Evolutionary conservation across 2,888 invertebrate genomes (phyloP).

Genomic region (Tetragonisca angustula): DNA sequence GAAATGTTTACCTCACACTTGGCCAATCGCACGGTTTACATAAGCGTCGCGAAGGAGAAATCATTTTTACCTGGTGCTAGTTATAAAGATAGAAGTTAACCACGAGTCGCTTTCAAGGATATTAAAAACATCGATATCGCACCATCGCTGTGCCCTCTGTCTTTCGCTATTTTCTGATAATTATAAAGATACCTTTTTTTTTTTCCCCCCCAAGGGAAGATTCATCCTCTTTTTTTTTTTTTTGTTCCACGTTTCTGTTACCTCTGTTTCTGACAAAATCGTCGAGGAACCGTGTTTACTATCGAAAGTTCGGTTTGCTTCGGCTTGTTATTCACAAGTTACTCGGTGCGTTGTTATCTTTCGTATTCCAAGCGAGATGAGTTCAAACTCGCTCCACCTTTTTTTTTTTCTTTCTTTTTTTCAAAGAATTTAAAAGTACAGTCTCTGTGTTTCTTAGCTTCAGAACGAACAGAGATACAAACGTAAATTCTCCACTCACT

Average conservation of each 20-base stretch:
- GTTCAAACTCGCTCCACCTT: too few species aligned
- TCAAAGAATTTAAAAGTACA: too few species aligned
- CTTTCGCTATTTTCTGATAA: neutral
- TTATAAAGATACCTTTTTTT: neutral
- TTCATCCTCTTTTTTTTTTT: too few species aligned
- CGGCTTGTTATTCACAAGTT: too few species aligned
- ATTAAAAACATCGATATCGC: conserved; percentile 30
- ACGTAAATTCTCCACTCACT: conserved; percentile 68
- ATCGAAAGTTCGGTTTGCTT: neutral
- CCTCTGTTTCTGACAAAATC: neutral
- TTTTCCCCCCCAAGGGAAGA: too few species aligned
- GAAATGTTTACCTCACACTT: conserved; percentile 55
- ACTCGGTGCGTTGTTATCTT: too few species aligned
- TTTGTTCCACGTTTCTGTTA: too few species aligned
- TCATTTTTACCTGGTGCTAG: conserved; percentile 25
- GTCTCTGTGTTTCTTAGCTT: too few species aligned
- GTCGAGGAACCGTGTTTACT: neutral
- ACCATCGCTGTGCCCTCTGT: too few species aligned
- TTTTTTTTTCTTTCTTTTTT: too few species aligned
- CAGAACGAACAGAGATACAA: too few species aligned
- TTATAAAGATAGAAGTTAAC: conserved; percentile 17
- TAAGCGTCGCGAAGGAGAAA: conserved; percentile 54
- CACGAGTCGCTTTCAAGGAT: conserved; percentile 44
- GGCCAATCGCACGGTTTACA: conserved; percentile 54
- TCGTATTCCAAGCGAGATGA: too few species aligned